A percentile compares a stretch with the other conserved stretches of the same genome.
phyloP scores from a whole-genome alignment of 2,113 vertebrate species.

The Irena cyanogastra region DNA sequence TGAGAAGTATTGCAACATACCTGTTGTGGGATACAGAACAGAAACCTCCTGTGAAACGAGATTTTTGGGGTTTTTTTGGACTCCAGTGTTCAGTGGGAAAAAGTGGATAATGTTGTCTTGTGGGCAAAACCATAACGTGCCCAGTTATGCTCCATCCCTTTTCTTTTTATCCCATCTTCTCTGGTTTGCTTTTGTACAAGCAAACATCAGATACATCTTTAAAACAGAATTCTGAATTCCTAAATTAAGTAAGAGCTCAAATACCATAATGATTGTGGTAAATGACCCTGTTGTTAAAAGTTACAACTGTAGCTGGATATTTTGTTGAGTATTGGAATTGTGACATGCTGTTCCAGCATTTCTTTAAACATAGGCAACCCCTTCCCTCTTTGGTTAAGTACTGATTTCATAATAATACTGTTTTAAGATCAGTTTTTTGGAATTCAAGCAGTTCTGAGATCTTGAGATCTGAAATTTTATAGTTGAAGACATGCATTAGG shows the following conservation, averaged over 20 bases:
- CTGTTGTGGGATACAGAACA: not conserved
- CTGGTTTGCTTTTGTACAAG: not conserved
- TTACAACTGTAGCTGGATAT: not conserved
- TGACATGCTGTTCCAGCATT: not conserved
- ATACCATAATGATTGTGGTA: not conserved
- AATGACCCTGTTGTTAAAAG: not conserved
- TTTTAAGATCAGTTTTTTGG: not conserved
- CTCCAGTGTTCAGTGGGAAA: not conserved
- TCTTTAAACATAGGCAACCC: not conserved
- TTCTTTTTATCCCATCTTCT: not conserved
- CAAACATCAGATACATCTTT: not conserved
- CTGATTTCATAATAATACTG: not conserved
- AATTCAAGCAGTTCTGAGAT: not conserved
- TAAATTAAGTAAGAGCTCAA: not conserved
- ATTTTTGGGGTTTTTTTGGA: not conserved
- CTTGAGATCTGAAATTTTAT: not conserved
- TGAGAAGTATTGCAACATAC: not conserved
- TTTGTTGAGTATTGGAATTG: not conserved
- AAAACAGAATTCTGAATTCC: not conserved
- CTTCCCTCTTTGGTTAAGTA: not conserved
- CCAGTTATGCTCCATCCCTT: fast-evolving
- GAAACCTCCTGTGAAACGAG: not conserved
- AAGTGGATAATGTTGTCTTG: not conserved
- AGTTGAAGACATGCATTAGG: not conserved
- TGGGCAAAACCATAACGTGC: not conserved